These are phyloP conservation scores for Dicranocentrus wangi DNA, from an alignment of 2,888 invertebrate genomes.

Conservation along the genomic window DNA sequence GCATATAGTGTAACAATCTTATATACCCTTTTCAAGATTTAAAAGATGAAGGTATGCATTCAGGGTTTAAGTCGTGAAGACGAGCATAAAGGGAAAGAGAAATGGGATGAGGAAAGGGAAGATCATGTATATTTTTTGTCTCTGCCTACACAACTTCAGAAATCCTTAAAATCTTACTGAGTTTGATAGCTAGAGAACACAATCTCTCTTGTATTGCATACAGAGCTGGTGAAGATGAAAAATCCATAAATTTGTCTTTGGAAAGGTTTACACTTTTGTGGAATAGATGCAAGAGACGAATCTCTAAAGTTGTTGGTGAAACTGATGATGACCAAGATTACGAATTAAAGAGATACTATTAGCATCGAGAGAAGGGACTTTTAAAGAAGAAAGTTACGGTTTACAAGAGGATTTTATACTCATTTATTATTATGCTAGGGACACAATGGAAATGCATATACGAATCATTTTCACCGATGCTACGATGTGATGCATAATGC, in stretches of 20 bases:
- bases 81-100: background rate
- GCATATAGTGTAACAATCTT: conserved; percentile 16
- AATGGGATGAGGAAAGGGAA: conserved; percentile 20
- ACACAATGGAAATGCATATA: conserved; percentile 7
- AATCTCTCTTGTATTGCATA: too few species aligned
- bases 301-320: background rate
- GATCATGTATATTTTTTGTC: conserved; percentile 17
- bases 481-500: conserved; percentile 5
- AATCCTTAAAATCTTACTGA: too few species aligned
- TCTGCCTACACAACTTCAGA: background rate
- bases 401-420: background rate
- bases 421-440: background rate
- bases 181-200: too few species aligned
- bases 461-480: background rate
- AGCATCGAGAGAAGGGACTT: background rate
- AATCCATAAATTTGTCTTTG: conserved; percentile 43
- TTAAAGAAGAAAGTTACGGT: background rate
- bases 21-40: conserved; percentile 8
- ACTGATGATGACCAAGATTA: conserved; percentile 23
- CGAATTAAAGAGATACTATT: conserved; percentile 3
- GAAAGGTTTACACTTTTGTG: conserved; percentile 27
- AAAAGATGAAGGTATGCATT: conserved; percentile 6
- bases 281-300: conserved; percentile 11
- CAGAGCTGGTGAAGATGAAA: too few species aligned
- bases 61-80: conserved; percentile 16